A percentile compares a stretch with the other conserved stretches of the same genome.
Conservation (phyloP, 2,888 invertebrate species). For the Lagria hirta region DNA sequence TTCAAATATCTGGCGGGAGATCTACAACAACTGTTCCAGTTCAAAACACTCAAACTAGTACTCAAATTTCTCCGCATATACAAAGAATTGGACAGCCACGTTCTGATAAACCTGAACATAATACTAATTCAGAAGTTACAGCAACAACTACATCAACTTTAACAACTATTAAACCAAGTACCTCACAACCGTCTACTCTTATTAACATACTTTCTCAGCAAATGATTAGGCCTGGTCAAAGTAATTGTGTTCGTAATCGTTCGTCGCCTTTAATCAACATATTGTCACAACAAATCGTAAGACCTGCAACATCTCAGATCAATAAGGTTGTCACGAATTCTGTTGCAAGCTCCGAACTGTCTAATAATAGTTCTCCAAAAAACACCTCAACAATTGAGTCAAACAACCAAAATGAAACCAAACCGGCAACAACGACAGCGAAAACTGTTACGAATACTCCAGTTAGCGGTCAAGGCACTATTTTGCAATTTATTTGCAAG, state of each 20-base stretch:
- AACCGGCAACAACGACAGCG: conserved; percentile 34
- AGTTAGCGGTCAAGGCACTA: conserved; percentile 45
- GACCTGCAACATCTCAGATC: conserved; percentile 36
- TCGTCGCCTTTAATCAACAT: conserved; percentile 51
- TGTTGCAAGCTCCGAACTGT: conserved; percentile 28
- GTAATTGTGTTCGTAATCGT: conserved; percentile 40
- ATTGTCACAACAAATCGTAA: conserved; percentile 51
- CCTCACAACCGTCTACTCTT: conserved; percentile 52
- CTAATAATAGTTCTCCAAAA: conserved; percentile 17
- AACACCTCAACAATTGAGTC: conserved; percentile 24
- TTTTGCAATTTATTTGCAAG: conserved; percentile 65
- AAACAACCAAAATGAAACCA: conserved; percentile 19
- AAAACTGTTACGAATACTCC: conserved; percentile 34
- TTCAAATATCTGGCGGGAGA: conserved; percentile 50
- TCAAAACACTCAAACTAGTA: conserved; percentile 51
- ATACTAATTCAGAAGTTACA: conserved; percentile 30
- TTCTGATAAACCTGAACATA: conserved; percentile 42
- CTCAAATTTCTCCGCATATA: conserved; percentile 55
- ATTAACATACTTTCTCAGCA: conserved; percentile 60
- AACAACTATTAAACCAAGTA: conserved; percentile 39
- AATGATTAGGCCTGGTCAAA: conserved; percentile 51
- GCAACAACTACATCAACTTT: conserved; percentile 31
- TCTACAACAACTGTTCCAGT: conserved; percentile 39
- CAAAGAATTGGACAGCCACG: conserved; percentile 55
- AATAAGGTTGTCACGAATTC: conserved; percentile 9